Base-by-base conservation (phyloP, 2,113 vertebrate species). In the Furnarius figulus region DNA sequence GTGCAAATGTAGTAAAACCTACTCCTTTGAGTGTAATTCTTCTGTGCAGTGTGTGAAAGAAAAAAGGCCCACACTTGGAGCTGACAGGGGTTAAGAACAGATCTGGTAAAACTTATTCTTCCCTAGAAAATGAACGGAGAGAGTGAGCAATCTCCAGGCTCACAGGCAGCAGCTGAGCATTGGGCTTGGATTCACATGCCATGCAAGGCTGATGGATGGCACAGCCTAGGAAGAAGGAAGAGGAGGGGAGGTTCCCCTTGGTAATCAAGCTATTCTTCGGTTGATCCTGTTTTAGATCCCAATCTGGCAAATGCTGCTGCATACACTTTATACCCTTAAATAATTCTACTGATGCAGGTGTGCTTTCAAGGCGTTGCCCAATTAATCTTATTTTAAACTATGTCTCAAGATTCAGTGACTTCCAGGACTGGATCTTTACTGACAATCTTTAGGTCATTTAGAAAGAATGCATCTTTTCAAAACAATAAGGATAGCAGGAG, bases 131-230 rank as follows among this genome's bases (percentile, higher is more conserved):
- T 7, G 31, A 65, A 33, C 27, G 0, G 1, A 14, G 15, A 63
- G 30, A n/a, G 6, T 0, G 13, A 93, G 47, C 33, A 72, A 28
- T 9, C 20, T 81, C 53, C 44, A 53, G 56, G 56, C 61, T 82
- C 81, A 19, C 61, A 72, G 76, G 21, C 31, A 61, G 49, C 63
- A 73, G 53, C 21, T 0, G 6, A 73, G 27, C 17, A 0, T 13
- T 1, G 2, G 27, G 21, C 61, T 71, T 0, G 0, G 68, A 44
- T 67, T 84, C 8, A 1, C 40, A 15, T 0, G 1, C 24, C 22
- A 6, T 4, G 23, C 30, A 74, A 59, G 90, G 56, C 33, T 1
- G 2, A 20, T 18, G 46, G 44, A 14, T 39, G 53, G 27, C n/a
- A 24, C 28, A 80, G 59, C 13, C 56, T 21, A 77, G 44, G 22